These are phyloP conservation scores for Lasioglossum marginatum DNA, from an alignment of 2,888 invertebrate genomes.

Conservation along the genomic window DNA sequence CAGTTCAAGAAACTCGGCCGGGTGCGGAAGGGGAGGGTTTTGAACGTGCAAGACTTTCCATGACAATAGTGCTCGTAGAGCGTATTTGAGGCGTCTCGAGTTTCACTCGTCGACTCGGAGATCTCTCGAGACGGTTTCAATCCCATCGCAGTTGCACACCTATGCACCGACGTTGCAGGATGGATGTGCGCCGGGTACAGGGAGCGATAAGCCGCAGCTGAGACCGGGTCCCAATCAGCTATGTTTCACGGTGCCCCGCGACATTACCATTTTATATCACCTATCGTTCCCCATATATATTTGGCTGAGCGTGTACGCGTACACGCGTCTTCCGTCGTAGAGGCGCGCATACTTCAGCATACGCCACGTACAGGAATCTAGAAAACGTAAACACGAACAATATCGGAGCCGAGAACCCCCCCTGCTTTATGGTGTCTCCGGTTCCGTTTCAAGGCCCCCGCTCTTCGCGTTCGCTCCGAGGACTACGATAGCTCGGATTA, in stretches of 20 bases:
- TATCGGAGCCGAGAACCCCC: conserved; percentile 50
- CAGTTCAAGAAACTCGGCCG: background rate
- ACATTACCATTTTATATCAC: conserved; percentile 75
- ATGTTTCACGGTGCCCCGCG: conserved; percentile 72
- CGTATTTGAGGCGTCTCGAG: conserved; percentile 13
- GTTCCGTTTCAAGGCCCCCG: conserved; percentile 51
- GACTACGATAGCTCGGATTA: conserved; percentile 2
- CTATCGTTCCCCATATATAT: conserved; percentile 75
- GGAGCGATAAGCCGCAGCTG: conserved; percentile 72
- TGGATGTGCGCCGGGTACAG: conserved; percentile 56
- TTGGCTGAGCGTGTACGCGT: conserved; percentile 61
- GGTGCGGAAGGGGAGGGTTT: background rate
- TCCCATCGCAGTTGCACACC: background rate
- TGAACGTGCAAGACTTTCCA: conserved; percentile 4
- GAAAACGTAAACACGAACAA: conserved; percentile 69
- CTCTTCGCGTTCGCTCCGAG: conserved; percentile 57
- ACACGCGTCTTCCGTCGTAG: conserved; percentile 38
- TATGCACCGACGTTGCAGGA: conserved; percentile 44
- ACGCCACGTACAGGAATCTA: conserved; percentile 52
- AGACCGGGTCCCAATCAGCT: conserved; percentile 72
- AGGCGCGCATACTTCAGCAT: conserved; percentile 51
- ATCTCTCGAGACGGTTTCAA: background rate
- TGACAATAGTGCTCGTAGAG: conserved; percentile 11
- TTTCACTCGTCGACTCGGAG: conserved; percentile 9
- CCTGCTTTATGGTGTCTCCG: conserved; percentile 68